Evolutionary conservation across 2,888 invertebrate species (phyloP).

Genomic region (Lutraria lutraria): DNA sequence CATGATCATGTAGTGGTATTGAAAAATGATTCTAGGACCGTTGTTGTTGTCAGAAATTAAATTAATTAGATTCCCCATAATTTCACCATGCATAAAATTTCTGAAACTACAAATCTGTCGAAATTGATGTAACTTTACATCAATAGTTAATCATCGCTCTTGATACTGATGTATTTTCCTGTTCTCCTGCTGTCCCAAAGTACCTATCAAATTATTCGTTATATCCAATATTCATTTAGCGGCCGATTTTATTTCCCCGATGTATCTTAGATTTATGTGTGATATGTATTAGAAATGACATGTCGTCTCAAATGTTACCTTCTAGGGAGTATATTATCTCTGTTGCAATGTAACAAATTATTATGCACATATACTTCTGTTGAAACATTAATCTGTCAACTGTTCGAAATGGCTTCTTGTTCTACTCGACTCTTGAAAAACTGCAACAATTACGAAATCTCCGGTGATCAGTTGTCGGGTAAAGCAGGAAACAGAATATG

Average conservation of each 20-base stretch:
- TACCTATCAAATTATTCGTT: slow-evolving; percentile 47
- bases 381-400: slow-evolving; percentile 12
- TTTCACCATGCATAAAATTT: slow-evolving; percentile 13
- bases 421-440: not conserved
- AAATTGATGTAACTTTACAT: slow-evolving; percentile 41
- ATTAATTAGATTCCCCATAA: not conserved
- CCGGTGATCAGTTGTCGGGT: not conserved
- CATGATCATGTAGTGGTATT: not conserved
- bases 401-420: not conserved
- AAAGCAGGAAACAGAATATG: not conserved
- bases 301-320: slow-evolving; percentile 22
- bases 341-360: not conserved
- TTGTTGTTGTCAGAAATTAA: not conserved
- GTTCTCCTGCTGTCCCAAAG: slow-evolving; percentile 49
- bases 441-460: not conserved
- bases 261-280: slow-evolving; percentile 37
- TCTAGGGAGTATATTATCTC: not conserved
- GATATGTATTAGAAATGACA: slow-evolving; percentile 49
- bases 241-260: slow-evolving; percentile 50
- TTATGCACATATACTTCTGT: not conserved
- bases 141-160: slow-evolving; percentile 56
- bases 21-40: not conserved
- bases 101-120: slow-evolving; percentile 39
- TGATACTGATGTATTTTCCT: slow-evolving; percentile 56
- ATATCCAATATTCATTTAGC: slow-evolving; percentile 61